Evolutionary conservation across 2,888 invertebrate genomes (phyloP).

Genomic region (Phasia obesa): DNA sequence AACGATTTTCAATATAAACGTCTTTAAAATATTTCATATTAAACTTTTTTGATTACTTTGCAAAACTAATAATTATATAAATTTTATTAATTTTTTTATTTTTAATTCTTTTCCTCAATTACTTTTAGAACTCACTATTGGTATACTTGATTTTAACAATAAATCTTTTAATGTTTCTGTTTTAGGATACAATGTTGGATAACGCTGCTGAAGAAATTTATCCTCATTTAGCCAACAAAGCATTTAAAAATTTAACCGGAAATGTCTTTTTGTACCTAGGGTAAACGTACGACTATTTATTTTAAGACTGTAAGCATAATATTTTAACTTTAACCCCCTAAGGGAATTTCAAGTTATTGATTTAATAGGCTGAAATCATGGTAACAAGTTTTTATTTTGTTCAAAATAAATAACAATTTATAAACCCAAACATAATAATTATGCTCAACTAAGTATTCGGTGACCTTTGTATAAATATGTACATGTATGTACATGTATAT

Average conservation of each 20-base stretch:
- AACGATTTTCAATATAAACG: slow-evolving; percentile 80
- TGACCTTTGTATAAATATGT: too few species aligned
- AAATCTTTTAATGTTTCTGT: slow-evolving; percentile 78
- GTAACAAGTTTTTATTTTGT: slow-evolving; percentile 25
- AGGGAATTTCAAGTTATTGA: slow-evolving; percentile 48
- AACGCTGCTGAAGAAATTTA: slow-evolving; percentile 77
- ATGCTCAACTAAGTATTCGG: too few species aligned
- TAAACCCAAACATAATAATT: not conserved
- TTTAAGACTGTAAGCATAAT: not conserved
- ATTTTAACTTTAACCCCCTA: not conserved
- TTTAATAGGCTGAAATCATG: slow-evolving; percentile 51
- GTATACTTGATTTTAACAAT: slow-evolving; percentile 80
- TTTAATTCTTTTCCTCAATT: not conserved
- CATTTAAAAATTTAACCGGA: slow-evolving; percentile 73
- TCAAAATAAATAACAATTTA: not conserved
- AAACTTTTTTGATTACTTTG: slow-evolving; percentile 10
- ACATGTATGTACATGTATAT: too few species aligned
- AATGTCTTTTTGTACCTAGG: not conserved
- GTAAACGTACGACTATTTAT: slow-evolving; percentile 26
- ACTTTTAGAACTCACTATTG: slow-evolving; percentile 79
- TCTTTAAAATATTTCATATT: slow-evolving; percentile 77
- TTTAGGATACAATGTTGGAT: slow-evolving; percentile 78
- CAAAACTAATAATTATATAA: not conserved
- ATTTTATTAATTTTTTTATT: not conserved
- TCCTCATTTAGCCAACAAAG: slow-evolving; percentile 81